Evolutionary conservation across 2,113 vertebrate species (phyloP), one percentile per base, ranked within the genome.

Genomic region (Alexandromys fortis): DNA sequence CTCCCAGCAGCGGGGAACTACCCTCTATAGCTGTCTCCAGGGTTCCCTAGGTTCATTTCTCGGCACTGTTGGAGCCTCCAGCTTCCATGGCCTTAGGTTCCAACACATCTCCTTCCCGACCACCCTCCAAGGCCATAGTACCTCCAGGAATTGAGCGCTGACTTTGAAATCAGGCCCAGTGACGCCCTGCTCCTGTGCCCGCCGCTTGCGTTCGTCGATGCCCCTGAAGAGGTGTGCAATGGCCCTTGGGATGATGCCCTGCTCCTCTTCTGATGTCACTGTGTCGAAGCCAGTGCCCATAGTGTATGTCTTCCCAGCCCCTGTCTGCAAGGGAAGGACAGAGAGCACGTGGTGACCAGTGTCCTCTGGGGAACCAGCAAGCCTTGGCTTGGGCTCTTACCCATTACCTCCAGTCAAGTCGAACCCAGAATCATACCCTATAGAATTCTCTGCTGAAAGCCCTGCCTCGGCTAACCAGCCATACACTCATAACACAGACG

Each of bases 101-200:
- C 12, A 12, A 2, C 0, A 0, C 1, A 5, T 0, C 8, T 0
- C 63, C 35, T 67, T 55, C 45, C 58, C 1, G 9, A 6, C 70
- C 42, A 0, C 42, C 47, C 86, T 17, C 0, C 0, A 1, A 76
- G 78, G 75, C 49, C 67, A 30, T 5, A 0, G 73, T 97, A 99
- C 99, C 99, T 99, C 99, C 73, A 99, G 98, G 98, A 99, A 99
- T 98, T 99, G 99, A 49, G 99, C 99, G 94, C 99, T 99, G 99
- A 99, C 99, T 99, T 99, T 99, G 97, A 99, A 99, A 96, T 99
- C 99, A 0, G 99, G 99, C 0, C 98, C 98, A 0, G 98, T 98
- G 47, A 94, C 5, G 0, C 99, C 99, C 4, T 96, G 96, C 11
- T 98, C 98, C 98, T 98, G 99, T 0, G 99, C 99, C 0, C 79